phyloP scores from a whole-genome alignment of 2,888 invertebrate species.

The Megastigmus dorsalis region DNA sequence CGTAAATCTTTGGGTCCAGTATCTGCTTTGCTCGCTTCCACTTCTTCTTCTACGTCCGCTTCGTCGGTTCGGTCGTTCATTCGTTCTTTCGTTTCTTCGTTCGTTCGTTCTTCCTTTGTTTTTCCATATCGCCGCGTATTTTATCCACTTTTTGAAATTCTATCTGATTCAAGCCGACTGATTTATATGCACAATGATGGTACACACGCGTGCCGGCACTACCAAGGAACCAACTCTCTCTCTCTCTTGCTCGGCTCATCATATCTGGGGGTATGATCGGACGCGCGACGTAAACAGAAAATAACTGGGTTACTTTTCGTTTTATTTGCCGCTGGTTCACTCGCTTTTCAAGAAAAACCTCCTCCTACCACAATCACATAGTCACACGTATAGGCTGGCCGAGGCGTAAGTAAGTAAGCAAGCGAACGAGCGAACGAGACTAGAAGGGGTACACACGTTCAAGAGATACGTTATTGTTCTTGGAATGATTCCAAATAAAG shows the following conservation, averaged over 20 bases:
- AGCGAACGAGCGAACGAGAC: slow-evolving; percentile 41
- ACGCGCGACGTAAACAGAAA: slow-evolving; percentile 68
- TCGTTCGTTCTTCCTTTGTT: slow-evolving; percentile 61
- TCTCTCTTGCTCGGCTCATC: slow-evolving; percentile 64
- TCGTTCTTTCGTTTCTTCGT: too few species aligned
- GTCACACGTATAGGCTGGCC: not conserved
- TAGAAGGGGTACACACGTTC: too few species aligned
- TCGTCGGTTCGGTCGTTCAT: too few species aligned
- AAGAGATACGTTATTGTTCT: slow-evolving; percentile 73
- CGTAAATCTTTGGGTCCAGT: slow-evolving; percentile 56
- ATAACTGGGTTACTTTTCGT: slow-evolving; percentile 74
- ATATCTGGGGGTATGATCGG: slow-evolving; percentile 71
- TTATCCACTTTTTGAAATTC: slow-evolving; percentile 72
- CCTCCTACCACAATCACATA: not conserved
- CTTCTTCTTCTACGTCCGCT: not conserved
- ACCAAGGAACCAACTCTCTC: slow-evolving; percentile 65
- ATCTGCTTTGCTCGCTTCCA: slow-evolving; percentile 15
- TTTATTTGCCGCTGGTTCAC: slow-evolving; percentile 65
- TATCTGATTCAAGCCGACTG: slow-evolving; percentile 73
- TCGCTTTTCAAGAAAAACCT: slow-evolving; percentile 34
- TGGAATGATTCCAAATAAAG: slow-evolving; percentile 75
- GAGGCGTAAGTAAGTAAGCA: slow-evolving; percentile 51
- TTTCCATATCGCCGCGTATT: slow-evolving; percentile 70
- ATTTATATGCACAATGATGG: slow-evolving; percentile 73
- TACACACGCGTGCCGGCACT: slow-evolving; percentile 74